A percentile compares a stretch with the other conserved stretches of the same genome.
Conservation (phyloP, 2,888 invertebrate species). For the Nomada goodeniana region DNA sequence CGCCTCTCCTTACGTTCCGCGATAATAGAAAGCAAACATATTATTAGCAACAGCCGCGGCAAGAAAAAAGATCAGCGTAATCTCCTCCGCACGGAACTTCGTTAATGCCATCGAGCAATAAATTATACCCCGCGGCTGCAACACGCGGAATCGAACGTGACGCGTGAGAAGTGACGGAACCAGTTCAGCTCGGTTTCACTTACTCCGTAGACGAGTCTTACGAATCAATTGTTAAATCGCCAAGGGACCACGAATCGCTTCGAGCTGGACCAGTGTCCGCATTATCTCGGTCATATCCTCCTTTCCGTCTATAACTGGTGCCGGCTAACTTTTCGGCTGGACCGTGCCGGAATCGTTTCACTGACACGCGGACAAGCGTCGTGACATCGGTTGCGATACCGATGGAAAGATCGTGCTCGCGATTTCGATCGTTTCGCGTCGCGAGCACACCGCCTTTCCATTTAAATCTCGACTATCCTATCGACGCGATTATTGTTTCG, state of each 20-base stretch:
- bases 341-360: conserved; percentile 47
- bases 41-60: no score
- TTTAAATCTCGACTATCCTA: no score
- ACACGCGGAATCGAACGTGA: neutral
- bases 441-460: neutral
- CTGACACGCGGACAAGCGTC: conserved; percentile 34
- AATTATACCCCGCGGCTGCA: conserved; percentile 23
- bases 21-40: no score
- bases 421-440: conserved; percentile 38
- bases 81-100: conserved; percentile 32
- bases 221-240: conserved; percentile 76
- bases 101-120: conserved; percentile 34
- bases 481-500: no score
- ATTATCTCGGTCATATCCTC: conserved; percentile 75
- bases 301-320: conserved; percentile 58
- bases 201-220: conserved; percentile 54
- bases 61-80: no score
- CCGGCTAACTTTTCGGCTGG: conserved; percentile 44
- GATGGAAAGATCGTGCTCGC: conserved; percentile 52
- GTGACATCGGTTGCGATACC: conserved; percentile 56
- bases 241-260: conserved; percentile 67
- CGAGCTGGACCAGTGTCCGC: conserved; percentile 59
- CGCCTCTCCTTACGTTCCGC: no score
- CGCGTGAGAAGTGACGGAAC: neutral
- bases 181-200: conserved; percentile 39